A percentile compares a stretch with the other conserved stretches of the same genome.
Conservation (phyloP, 2,113 vertebrate species). For the Bothrops jararaca region DNA sequence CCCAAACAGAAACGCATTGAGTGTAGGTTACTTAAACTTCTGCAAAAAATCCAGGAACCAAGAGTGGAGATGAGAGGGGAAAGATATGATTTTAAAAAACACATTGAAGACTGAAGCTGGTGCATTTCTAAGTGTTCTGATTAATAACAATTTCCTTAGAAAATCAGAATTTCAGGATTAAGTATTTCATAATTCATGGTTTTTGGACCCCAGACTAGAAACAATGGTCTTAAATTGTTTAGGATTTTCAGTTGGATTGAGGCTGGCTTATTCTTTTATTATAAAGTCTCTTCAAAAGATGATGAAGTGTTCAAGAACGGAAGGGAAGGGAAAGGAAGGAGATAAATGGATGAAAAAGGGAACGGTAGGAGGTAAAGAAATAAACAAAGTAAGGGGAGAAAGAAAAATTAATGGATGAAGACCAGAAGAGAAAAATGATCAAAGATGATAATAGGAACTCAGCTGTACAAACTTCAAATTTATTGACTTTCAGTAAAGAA, state of each 20-base stretch:
- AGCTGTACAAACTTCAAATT: neutral
- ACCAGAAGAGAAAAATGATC: neutral
- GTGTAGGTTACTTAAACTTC: neutral
- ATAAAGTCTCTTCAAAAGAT: neutral
- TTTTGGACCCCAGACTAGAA: neutral
- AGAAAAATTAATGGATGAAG: neutral
- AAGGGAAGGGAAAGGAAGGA: neutral
- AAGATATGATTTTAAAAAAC: neutral
- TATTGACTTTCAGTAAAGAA: neutral
- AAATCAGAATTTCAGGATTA: neutral
- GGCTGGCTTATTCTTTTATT: neutral
- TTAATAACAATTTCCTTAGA: neutral
- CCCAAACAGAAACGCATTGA: rapidly evolving
- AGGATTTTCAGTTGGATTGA: neutral
- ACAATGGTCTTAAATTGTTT: neutral
- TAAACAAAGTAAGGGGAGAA: neutral
- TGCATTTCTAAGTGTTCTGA: neutral
- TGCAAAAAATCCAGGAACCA: neutral
- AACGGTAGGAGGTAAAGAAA: neutral
- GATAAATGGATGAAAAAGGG: too few relatives aligned
- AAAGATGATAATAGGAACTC: neutral
- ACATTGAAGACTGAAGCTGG: neutral
- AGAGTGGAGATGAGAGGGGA: neutral
- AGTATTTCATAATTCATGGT: neutral
- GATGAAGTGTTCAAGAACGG: neutral